phyloP scores from a whole-genome alignment of 2,113 vertebrate genomes.

The Ceyx margarethae region DNA sequence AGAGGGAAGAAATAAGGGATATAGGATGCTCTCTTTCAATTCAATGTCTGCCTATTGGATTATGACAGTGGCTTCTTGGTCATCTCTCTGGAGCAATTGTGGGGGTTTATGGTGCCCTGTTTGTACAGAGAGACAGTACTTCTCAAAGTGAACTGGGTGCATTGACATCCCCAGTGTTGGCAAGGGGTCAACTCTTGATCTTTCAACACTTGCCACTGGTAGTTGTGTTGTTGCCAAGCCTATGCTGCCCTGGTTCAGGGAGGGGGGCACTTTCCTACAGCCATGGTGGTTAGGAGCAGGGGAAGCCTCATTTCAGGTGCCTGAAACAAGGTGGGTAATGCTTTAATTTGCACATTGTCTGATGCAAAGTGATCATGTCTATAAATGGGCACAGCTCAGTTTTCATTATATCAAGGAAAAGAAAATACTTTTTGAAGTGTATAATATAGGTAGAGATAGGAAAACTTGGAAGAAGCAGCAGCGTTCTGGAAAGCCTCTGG shows the following conservation, averaged over 20 bases:
- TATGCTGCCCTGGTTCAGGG: accelerated
- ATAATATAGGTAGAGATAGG: not conserved
- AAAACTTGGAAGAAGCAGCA: not conserved
- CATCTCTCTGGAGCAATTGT: not conserved
- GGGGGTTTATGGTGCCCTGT: not conserved
- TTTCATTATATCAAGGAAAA: not conserved
- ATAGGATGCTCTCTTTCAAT: not conserved
- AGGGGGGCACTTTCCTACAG: not conserved
- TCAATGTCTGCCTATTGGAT: not conserved
- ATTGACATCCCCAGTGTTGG: not conserved
- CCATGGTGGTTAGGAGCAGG: not conserved
- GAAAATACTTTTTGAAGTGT: not conserved
- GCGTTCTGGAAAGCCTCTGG: not conserved
- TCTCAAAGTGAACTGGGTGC: not conserved
- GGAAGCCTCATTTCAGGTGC: not conserved
- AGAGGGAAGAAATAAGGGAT: not conserved
- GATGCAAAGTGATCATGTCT: not conserved
- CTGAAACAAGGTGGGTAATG: not conserved
- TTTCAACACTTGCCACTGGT: not conserved
- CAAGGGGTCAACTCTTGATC: not conserved
- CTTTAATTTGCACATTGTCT: not conserved
- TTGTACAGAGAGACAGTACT: not conserved
- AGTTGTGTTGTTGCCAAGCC: not conserved
- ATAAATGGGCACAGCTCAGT: not conserved
- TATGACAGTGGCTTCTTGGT: not conserved